A percentile compares a stretch with the other conserved stretches of the same genome.
Conservation (phyloP, 2,888 invertebrate genomes). For the Volucella inanis region DNA sequence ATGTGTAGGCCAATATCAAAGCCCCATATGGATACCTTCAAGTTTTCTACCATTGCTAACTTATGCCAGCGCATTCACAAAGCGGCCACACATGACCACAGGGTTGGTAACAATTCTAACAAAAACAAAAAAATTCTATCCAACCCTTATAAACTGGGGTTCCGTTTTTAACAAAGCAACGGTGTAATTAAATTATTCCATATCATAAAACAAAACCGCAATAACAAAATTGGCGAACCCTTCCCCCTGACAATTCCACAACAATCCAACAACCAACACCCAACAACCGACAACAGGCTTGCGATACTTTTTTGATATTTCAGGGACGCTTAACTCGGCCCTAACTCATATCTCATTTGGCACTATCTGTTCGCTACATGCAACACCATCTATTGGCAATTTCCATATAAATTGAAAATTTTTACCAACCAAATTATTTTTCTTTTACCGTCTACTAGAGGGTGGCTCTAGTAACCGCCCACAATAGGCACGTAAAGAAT, state of each 20-base stretch:
- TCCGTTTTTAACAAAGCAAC: conserved; percentile 25
- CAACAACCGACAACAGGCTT: neutral
- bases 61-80: too few species aligned
- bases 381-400: conserved; percentile 74
- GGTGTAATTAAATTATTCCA: conserved; percentile 56
- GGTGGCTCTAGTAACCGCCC: conserved; percentile 26
- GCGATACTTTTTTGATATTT: conserved; percentile 57
- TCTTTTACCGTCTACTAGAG: conserved; percentile 7
- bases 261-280: conserved; percentile 15
- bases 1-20: too few species aligned
- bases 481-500: conserved; percentile 65
- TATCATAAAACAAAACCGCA: conserved; percentile 48
- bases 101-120: neutral
- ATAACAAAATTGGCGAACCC: conserved; percentile 12
- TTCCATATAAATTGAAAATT: conserved; percentile 75
- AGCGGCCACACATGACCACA: too few species aligned
- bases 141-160: neutral
- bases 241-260: conserved; percentile 2
- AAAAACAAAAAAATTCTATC: neutral
- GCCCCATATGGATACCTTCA: too few species aligned
- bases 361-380: conserved; percentile 51
- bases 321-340: conserved; percentile 63
- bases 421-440: conserved; percentile 55
- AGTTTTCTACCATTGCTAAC: too few species aligned
- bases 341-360: conserved; percentile 48